Conservation (phyloP, 2,888 invertebrate species). For the Sclerodermus sp. region DNA sequence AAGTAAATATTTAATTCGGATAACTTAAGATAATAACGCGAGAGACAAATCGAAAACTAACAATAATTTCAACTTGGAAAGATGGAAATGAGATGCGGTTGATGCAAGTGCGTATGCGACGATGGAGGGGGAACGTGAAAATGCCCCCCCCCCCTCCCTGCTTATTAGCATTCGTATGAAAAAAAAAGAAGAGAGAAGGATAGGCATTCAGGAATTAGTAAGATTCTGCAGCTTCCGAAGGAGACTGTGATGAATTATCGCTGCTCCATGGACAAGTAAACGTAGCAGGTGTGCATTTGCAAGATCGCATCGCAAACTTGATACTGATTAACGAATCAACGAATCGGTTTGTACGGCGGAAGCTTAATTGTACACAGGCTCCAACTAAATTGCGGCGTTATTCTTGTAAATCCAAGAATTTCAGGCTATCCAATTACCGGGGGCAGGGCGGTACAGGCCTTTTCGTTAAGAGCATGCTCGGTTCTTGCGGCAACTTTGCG, state of each 20-base stretch:
- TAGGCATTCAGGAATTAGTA: too few species aligned
- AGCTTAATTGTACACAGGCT: slow-evolving; percentile 25
- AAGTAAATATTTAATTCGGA: too few species aligned
- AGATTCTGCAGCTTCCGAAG: slow-evolving; percentile 11
- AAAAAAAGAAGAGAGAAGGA: too few species aligned
- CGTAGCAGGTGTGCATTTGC: slow-evolving; percentile 26
- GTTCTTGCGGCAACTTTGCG: too few species aligned
- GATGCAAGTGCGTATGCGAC: too few species aligned
- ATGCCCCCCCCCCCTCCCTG: background rate
- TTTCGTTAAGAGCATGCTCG: slow-evolving; percentile 10
- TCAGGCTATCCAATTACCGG: slow-evolving; percentile 35
- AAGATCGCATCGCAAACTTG: slow-evolving; percentile 15
- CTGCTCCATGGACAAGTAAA: slow-evolving; percentile 22
- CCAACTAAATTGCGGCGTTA: slow-evolving; percentile 35
- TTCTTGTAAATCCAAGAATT: slow-evolving; percentile 32
- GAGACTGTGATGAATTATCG: slow-evolving; percentile 34
- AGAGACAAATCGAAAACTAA: too few species aligned
- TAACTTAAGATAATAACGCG: too few species aligned
- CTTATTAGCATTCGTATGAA: too few species aligned
- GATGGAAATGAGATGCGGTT: too few species aligned
- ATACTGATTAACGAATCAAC: slow-evolving; percentile 37
- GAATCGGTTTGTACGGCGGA: slow-evolving; percentile 22
- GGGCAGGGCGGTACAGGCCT: slow-evolving; percentile 27
- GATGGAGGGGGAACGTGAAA: slow-evolving; percentile 7
- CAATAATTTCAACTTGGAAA: too few species aligned